A percentile compares a stretch with the other conserved stretches of the same genome.
Evolutionary conservation across 2,113 vertebrate genomes (phyloP).

Genomic region (Myiopsitta monachus): DNA sequence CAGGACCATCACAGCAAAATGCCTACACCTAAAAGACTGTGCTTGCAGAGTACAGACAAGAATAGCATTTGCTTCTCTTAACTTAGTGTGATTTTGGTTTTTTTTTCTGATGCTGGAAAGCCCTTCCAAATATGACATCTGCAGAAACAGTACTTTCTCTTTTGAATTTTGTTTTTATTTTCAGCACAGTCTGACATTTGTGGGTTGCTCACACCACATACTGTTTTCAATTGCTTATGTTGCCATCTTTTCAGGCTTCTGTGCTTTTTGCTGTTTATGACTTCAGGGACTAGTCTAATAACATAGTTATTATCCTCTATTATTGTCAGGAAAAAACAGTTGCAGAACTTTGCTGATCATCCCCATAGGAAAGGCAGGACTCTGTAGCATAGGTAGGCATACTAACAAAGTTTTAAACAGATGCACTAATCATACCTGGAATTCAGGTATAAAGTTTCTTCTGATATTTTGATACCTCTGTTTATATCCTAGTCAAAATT

Average conservation of each 20-base stretch:
- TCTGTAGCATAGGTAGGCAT: neutral
- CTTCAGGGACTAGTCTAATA: constrained; percentile 44
- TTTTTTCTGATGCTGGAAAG: neutral
- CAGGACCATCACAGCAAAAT: neutral
- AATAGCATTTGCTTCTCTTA: neutral
- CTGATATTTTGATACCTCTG: neutral
- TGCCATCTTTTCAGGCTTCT: constrained; percentile 33
- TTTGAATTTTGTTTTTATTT: neutral
- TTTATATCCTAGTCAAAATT: neutral
- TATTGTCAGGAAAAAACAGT: neutral
- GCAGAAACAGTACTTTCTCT: neutral
- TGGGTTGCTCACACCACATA: constrained; percentile 18
- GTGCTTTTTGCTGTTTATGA: constrained; percentile 54
- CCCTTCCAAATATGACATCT: neutral
- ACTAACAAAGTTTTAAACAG: neutral
- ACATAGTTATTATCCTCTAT: constrained; percentile 22
- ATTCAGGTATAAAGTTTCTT: neutral
- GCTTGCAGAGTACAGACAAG: neutral
- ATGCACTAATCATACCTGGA: neutral
- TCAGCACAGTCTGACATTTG: constrained; percentile 25
- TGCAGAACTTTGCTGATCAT: neutral
- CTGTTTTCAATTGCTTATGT: constrained; percentile 50
- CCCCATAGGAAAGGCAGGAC: neutral
- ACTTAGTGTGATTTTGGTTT: neutral
- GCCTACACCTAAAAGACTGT: neutral